These are phyloP conservation scores for Ciconia boyciana DNA, from an alignment of 2,113 vertebrate genomes.

Conservation along the genomic window DNA sequence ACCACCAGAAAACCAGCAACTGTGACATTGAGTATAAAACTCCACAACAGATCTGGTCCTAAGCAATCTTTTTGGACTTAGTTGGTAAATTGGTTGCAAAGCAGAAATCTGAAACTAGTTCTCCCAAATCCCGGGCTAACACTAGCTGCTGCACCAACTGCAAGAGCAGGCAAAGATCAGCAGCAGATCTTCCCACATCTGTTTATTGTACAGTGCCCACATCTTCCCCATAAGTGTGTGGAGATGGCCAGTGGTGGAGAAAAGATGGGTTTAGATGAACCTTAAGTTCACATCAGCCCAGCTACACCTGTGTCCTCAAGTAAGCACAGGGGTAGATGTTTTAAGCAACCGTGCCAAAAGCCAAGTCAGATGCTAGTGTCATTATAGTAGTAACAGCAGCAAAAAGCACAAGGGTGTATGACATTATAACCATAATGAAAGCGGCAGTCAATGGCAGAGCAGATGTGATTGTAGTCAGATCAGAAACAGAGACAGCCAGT, in stretches of 20 bases:
- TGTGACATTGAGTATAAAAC: background rate
- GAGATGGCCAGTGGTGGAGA: background rate
- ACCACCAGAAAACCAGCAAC: fast-evolving
- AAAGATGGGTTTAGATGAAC: background rate
- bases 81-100: background rate
- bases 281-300: background rate
- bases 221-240: background rate
- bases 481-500: background rate
- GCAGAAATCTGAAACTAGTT: background rate
- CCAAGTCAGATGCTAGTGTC: background rate
- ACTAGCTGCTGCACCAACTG: background rate
- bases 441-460: background rate
- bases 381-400: background rate
- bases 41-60: background rate
- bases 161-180: background rate
- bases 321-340: background rate
- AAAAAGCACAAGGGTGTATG: background rate
- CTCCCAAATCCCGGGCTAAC: background rate
- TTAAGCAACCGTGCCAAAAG: background rate
- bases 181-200: background rate
- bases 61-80: background rate
- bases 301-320: background rate
- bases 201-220: background rate
- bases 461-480: background rate
- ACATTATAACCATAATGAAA: background rate